Evolutionary conservation across 2,113 vertebrate genomes (phyloP).

Genomic region (Chlamydotis undulata): DNA sequence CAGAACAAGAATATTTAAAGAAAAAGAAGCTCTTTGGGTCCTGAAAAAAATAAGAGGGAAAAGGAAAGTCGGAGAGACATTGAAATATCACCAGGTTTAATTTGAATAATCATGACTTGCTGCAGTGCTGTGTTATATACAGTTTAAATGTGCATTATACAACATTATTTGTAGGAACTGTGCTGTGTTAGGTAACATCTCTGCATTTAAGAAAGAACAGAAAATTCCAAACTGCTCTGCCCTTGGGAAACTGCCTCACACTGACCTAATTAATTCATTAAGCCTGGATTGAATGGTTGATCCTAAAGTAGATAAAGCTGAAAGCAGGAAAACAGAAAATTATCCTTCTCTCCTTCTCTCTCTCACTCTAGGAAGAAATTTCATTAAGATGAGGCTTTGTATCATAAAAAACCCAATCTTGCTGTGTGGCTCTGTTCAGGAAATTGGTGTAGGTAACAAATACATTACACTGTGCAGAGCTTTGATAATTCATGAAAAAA

Average conservation of each 20-base stretch:
- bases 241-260: constrained; percentile 32
- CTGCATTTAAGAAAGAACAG: constrained; percentile 35
- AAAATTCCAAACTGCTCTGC: constrained; percentile 26
- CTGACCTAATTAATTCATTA: constrained; percentile 66
- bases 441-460: background rate
- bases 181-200: background rate
- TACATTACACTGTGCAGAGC: background rate
- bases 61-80: background rate
- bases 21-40: background rate
- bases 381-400: background rate
- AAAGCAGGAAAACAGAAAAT: constrained; percentile 43
- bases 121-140: background rate
- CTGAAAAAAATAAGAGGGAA: background rate
- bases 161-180: background rate
- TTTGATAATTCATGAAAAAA: background rate
- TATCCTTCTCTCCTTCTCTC: background rate
- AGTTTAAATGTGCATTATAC: background rate
- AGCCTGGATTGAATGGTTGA: constrained; percentile 58
- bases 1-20: background rate
- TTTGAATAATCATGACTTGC: background rate
- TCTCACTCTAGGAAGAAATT: constrained; percentile 20
- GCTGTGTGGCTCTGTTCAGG: background rate
- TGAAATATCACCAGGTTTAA: background rate
- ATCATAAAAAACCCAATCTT: background rate
- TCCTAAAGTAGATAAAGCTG: constrained; percentile 54